Conservation (phyloP, 2,797 vertebrate species). For the Spinus pinus region DNA sequence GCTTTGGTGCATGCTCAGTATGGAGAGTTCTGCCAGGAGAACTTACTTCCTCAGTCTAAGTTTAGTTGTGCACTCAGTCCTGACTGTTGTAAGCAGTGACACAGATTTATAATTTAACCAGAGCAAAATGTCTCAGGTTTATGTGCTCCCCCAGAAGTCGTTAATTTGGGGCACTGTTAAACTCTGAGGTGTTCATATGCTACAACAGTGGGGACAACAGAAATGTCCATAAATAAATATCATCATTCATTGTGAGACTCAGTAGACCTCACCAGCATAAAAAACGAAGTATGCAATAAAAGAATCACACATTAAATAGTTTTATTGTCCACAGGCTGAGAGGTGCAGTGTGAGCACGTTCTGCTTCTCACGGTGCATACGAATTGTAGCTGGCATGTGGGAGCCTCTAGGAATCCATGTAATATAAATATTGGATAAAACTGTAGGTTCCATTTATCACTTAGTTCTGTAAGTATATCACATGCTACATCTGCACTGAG, state of each 20-base stretch:
- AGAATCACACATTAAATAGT: neutral
- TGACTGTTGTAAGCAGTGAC: neutral
- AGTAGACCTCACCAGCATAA: slow-evolving; percentile 11
- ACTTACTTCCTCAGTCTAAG: neutral
- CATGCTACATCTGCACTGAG: neutral
- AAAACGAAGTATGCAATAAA: neutral
- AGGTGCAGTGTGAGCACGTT: neutral
- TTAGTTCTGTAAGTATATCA: neutral
- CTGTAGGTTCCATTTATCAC: neutral
- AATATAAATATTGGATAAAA: slow-evolving; percentile 49
- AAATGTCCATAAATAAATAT: slow-evolving; percentile 43
- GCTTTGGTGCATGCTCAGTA: accelerated
- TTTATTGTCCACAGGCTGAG: slow-evolving; percentile 7
- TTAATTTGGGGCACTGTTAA: slow-evolving; percentile 43
- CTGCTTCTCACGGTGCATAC: neutral
- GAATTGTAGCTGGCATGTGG: neutral
- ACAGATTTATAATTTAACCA: neutral
- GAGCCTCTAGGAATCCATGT: neutral
- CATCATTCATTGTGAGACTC: neutral
- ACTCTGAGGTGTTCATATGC: slow-evolving; percentile 17
- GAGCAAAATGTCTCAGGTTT: neutral
- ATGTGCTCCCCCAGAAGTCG: neutral
- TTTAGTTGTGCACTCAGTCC: neutral
- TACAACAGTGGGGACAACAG: neutral
- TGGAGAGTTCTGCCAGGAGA: neutral